Evolutionary conservation across 53 echinoderm and acorn worm species (phyloP).

Genomic region (Apostichopus leukothele): DNA sequence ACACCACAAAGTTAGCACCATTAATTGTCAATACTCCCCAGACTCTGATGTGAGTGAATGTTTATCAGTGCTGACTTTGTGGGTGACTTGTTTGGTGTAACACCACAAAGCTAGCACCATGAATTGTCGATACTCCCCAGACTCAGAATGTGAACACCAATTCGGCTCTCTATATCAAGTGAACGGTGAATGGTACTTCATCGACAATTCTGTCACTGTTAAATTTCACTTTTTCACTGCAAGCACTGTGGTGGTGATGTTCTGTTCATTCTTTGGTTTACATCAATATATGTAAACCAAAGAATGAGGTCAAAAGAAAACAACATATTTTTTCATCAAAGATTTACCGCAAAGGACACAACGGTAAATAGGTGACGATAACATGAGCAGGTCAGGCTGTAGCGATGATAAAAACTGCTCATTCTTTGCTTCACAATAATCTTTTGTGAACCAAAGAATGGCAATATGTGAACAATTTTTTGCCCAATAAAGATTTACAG

Average conservation of each 20-base stretch:
- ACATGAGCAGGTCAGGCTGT: too few species aligned
- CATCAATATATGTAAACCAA: too few species aligned
- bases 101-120: slow-evolving; percentile 2
- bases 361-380: too few species aligned
- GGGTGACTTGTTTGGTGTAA: background rate
- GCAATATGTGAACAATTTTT: background rate
- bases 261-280: too few species aligned
- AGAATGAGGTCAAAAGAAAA: too few species aligned
- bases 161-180: background rate
- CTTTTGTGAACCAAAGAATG: background rate
- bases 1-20: slow-evolving; percentile 6
- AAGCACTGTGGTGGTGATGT: background rate
- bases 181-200: too few species aligned
- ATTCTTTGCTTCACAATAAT: background rate
- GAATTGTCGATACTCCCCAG: background rate
- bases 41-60: background rate
- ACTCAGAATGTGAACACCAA: background rate
- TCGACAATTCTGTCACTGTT: too few species aligned
- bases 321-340: too few species aligned
- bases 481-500: background rate
- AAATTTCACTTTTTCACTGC: background rate
- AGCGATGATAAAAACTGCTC: background rate
- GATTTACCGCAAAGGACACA: too few species aligned
- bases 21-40: background rate
- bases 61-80: background rate